Percentiles rank a stretch among this genome's conserved stretches.
Conservation (phyloP, 2,888 invertebrate species). For the Temnothorax ravouxi region DNA sequence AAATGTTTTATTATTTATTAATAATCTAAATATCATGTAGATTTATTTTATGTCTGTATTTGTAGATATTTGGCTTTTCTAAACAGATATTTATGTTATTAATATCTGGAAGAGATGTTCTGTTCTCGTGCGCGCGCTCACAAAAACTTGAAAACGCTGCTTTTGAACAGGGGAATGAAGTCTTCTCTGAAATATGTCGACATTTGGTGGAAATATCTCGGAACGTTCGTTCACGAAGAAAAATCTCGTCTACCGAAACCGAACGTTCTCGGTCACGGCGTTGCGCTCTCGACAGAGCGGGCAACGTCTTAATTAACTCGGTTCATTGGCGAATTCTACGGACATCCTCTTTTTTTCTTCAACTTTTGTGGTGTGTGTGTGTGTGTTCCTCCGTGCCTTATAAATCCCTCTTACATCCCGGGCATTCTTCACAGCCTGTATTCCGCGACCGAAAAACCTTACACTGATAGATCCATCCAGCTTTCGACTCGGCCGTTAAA, state of each 20-base stretch:
- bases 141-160: slow-evolving; percentile 5
- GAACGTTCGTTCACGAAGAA: slow-evolving; percentile 32
- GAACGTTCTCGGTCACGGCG: slow-evolving; percentile 34
- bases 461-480: slow-evolving; percentile 60
- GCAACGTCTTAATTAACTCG: slow-evolving; percentile 79
- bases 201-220: slow-evolving; percentile 23
- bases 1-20: slow-evolving; percentile 13
- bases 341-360: slow-evolving; percentile 59
- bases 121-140: not conserved
- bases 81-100: not conserved
- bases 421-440: slow-evolving; percentile 70
- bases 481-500: slow-evolving; percentile 70
- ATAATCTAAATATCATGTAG: not conserved
- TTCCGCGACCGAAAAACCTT: slow-evolving; percentile 41
- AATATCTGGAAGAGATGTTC: not conserved
- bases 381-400: slow-evolving; percentile 50
- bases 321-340: slow-evolving; percentile 69
- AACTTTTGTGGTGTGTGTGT: slow-evolving; percentile 7
- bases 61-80: not conserved
- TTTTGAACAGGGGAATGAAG: slow-evolving; percentile 27
- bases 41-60: not conserved
- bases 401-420: slow-evolving; percentile 77
- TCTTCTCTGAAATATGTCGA: slow-evolving; percentile 29
- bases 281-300: slow-evolving; percentile 29
- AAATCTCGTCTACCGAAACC: slow-evolving; percentile 31